phyloP scores from a whole-genome alignment of 1,140 invertebrate species.

The Chrysomallon squamiferum region DNA sequence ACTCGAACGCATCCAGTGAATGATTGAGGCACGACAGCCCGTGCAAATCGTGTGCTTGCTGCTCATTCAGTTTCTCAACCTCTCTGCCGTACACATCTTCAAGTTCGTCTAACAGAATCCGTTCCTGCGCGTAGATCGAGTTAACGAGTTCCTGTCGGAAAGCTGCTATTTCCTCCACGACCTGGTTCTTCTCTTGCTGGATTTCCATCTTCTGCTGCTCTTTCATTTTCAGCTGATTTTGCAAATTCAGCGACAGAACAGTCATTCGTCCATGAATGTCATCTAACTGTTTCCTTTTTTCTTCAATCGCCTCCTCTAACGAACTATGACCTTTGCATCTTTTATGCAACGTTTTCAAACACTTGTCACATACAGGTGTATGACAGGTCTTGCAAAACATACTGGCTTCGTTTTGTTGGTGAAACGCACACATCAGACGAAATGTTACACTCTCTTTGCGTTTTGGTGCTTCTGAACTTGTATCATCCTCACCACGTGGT shows the following conservation, averaged over 20 bases:
- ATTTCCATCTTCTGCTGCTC: not conserved
- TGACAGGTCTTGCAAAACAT: constrained; percentile 17
- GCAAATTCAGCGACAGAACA: not conserved
- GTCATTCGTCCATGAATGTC: constrained; percentile 12
- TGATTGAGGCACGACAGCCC: not conserved
- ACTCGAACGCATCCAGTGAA: constrained; percentile 16
- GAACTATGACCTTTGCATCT: constrained; percentile 13
- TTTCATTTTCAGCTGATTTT: not conserved
- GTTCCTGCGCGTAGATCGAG: constrained; percentile 13
- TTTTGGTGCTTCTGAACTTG: too few relatives aligned
- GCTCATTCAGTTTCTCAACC: not conserved
- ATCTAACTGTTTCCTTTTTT: constrained; percentile 2
- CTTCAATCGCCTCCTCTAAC: constrained; percentile 11
- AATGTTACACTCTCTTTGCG: not conserved
- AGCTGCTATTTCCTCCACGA: constrained; percentile 6
- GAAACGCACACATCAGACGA: constrained; percentile 3
- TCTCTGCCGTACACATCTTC: constrained; percentile 1
- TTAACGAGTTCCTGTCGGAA: constrained; percentile 8
- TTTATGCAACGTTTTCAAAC: constrained; percentile 15
- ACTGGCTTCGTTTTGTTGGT: constrained; percentile 13
- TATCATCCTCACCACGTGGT: not conserved
- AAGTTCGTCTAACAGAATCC: constrained; percentile 8
- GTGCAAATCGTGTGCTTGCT: not conserved
- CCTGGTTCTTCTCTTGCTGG: constrained; percentile 4
- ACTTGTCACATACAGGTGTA: constrained; percentile 19